These are phyloP conservation scores for Mellivora capensis DNA, from an alignment of 2,113 vertebrate species.

Conservation along the genomic window DNA sequence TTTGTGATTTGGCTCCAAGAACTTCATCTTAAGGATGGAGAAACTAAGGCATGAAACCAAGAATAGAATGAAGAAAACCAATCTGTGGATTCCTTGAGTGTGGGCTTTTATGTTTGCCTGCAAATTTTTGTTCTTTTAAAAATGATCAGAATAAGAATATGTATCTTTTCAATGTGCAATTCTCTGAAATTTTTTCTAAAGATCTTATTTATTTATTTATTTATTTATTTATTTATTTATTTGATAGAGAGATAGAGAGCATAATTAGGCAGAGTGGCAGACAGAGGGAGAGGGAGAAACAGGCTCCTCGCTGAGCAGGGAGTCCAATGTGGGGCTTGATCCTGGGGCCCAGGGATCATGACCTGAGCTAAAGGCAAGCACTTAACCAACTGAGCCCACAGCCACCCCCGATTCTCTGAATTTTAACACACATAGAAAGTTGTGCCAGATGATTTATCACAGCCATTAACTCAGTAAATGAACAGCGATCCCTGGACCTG, in stretches of 20 bases:
- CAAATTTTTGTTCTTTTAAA: neutral
- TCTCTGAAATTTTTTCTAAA: neutral
- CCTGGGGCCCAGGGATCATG: too few species aligned
- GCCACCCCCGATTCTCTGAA: too few species aligned
- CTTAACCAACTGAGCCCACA: too few species aligned
- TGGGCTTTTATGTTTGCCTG: neutral
- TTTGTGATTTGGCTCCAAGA: neutral
- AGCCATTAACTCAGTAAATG: neutral
- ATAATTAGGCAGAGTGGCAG: too few species aligned
- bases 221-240: too few species aligned
- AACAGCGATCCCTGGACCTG: neutral
- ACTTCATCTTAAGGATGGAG: neutral
- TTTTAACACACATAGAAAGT: neutral
- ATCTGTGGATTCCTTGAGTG: neutral
- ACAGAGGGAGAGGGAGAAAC: too few species aligned
- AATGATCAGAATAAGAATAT: neutral
- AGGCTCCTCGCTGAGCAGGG: too few species aligned
- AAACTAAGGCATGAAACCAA: neutral
- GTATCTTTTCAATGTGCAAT: neutral
- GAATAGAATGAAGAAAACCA: neutral
- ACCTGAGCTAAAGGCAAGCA: too few species aligned
- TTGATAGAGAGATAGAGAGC: too few species aligned
- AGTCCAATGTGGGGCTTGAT: too few species aligned
- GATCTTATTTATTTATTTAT: too few species aligned
- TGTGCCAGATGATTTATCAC: neutral